Evolutionary conservation across 2,888 invertebrate genomes (phyloP).

Genomic region (Nipponacmea schrenckii): DNA sequence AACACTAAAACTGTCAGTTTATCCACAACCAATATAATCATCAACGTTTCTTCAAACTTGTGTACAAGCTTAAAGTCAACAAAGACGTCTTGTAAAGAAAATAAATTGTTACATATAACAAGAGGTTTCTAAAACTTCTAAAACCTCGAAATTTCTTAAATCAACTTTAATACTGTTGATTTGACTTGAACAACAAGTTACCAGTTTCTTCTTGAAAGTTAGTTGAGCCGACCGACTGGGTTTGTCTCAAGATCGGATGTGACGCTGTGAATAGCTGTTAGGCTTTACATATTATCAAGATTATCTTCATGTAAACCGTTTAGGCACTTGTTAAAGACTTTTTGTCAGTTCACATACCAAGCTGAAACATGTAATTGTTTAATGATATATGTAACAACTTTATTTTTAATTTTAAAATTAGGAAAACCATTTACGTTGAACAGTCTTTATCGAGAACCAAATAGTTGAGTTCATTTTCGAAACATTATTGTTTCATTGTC

Average conservation of each 20-base stretch:
- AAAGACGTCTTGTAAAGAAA: neutral
- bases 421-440: neutral
- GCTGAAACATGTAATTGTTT: neutral
- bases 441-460: no score
- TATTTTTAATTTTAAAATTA: neutral
- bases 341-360: neutral
- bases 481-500: no score
- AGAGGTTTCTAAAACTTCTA: neutral
- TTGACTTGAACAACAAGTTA: neutral
- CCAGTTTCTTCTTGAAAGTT: neutral
- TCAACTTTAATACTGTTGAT: neutral
- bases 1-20: no score
- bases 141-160: neutral
- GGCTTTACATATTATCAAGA: neutral
- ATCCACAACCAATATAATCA: no score
- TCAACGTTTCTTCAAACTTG: neutral
- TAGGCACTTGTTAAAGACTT: slow-evolving; percentile 2
- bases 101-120: neutral
- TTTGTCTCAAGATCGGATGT: neutral
- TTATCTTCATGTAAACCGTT: neutral
- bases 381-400: neutral
- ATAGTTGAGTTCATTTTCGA: no score
- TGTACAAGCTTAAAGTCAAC: neutral
- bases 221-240: neutral
- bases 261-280: neutral